Evolutionary conservation across 2,888 invertebrate genomes (phyloP).

Genomic region (Geophilus truncorum): DNA sequence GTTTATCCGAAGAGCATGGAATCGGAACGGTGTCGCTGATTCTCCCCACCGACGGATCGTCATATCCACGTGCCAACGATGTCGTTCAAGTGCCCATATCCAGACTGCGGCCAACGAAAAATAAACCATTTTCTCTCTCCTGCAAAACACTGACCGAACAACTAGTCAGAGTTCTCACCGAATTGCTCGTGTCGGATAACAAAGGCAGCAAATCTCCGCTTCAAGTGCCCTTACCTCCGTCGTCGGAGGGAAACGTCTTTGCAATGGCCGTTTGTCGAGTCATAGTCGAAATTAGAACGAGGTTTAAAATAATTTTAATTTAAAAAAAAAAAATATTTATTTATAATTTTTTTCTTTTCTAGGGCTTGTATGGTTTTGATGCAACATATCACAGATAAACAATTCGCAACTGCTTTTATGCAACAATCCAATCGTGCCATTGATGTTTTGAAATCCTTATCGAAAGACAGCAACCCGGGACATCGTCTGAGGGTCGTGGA

Average conservation of each 20-base stretch:
- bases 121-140: slow-evolving; percentile 44
- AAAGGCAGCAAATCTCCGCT: slow-evolving; percentile 41
- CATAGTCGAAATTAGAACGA: slow-evolving; percentile 48
- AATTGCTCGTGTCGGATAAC: slow-evolving; percentile 43
- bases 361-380: slow-evolving; percentile 47
- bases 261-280: slow-evolving; percentile 46
- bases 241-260: slow-evolving; percentile 45
- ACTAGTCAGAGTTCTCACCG: slow-evolving; percentile 43
- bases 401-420: slow-evolving; percentile 46
- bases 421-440: slow-evolving; percentile 45
- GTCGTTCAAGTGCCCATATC: slow-evolving; percentile 45
- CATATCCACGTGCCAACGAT: slow-evolving; percentile 44
- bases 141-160: slow-evolving; percentile 45
- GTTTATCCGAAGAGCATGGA: slow-evolving; percentile 46
- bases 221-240: slow-evolving; percentile 43
- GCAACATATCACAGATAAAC: slow-evolving; percentile 44
- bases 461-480: slow-evolving; percentile 47
- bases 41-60: slow-evolving; percentile 40
- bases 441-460: slow-evolving; percentile 47
- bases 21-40: slow-evolving; percentile 45
- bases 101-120: slow-evolving; percentile 44
- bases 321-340: not conserved
- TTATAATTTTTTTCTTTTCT: too few species aligned
- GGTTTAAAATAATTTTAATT: slow-evolving; percentile 36
- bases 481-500: slow-evolving; percentile 44